Percentiles rank a stretch among this genome's conserved stretches.
Conservation (phyloP, 2,113 vertebrate species). For the Aspidoscelis tigris region DNA sequence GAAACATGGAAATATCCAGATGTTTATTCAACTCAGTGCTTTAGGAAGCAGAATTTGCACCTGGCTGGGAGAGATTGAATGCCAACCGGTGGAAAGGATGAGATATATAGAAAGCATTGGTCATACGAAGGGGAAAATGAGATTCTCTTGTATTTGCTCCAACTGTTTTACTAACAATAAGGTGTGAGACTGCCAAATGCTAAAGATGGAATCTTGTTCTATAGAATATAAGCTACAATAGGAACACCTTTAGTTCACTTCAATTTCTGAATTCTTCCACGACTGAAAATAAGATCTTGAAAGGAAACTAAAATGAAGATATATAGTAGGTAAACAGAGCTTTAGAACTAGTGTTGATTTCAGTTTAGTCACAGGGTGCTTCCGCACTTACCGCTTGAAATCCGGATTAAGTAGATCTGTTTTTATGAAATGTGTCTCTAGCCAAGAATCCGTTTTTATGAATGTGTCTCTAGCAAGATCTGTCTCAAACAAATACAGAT, state of each 20-base stretch:
- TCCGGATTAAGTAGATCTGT: no score
- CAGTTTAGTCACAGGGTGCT: background rate
- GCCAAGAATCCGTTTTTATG: no score
- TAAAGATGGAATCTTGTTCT: conserved; percentile 47
- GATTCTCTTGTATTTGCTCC: conserved; percentile 51
- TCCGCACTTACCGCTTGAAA: no score
- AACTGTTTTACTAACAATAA: conserved; percentile 63
- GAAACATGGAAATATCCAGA: conserved; percentile 54
- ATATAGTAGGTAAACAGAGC: background rate
- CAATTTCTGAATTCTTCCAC: conserved; percentile 45
- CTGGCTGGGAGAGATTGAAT: conserved; percentile 66
- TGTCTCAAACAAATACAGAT: no score
- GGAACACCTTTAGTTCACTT: conserved; percentile 29
- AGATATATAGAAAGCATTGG: conserved; percentile 44
- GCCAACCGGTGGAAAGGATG: conserved; percentile 60
- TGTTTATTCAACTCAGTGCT: conserved; percentile 62
- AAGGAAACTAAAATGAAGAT: background rate
- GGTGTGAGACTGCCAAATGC: conserved; percentile 43
- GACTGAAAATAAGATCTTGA: background rate
- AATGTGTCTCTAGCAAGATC: no score
- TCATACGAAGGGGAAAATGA: conserved; percentile 56
- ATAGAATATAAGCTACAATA: conserved; percentile 10
- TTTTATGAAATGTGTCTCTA: no score
- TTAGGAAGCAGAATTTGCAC: conserved; percentile 63
- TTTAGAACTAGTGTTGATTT: background rate